phyloP scores from a whole-genome alignment of 1,140 invertebrate genomes.

The Mya arenaria region DNA sequence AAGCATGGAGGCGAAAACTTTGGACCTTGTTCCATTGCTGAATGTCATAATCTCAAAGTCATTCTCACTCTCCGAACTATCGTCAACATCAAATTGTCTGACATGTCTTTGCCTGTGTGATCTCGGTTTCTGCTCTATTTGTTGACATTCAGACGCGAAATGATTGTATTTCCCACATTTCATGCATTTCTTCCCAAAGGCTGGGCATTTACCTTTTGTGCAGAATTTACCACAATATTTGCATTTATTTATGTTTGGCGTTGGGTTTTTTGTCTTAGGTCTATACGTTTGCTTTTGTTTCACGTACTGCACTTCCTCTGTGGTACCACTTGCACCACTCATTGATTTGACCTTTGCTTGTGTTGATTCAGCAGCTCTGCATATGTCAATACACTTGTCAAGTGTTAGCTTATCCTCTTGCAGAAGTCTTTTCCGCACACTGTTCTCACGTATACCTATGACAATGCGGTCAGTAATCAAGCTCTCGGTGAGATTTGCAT shows the following conservation, averaged over 20 bases:
- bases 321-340: too few relatives aligned
- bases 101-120: not conserved
- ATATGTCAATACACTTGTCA: slow-evolving; percentile 15
- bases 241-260: not conserved
- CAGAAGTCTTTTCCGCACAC: not conserved
- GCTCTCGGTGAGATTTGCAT: not conserved
- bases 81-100: not conserved
- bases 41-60: not conserved
- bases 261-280: not conserved
- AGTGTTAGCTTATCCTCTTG: slow-evolving; percentile 23
- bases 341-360: not conserved
- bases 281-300: not conserved
- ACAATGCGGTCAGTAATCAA: not conserved
- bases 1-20: not conserved
- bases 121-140: not conserved
- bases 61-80: not conserved
- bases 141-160: slow-evolving; percentile 1
- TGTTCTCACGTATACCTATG: not conserved
- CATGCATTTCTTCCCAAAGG: not conserved
- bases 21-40: not conserved
- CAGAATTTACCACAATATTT: slow-evolving; percentile 16
- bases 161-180: slow-evolving; percentile 31
- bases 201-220: not conserved
- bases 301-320: not conserved
- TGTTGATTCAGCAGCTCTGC: not conserved